Evolutionary conservation across 2,888 invertebrate genomes (phyloP), one percentile per base, ranked within the genome.

Genomic region (Papilio elwesi): DNA sequence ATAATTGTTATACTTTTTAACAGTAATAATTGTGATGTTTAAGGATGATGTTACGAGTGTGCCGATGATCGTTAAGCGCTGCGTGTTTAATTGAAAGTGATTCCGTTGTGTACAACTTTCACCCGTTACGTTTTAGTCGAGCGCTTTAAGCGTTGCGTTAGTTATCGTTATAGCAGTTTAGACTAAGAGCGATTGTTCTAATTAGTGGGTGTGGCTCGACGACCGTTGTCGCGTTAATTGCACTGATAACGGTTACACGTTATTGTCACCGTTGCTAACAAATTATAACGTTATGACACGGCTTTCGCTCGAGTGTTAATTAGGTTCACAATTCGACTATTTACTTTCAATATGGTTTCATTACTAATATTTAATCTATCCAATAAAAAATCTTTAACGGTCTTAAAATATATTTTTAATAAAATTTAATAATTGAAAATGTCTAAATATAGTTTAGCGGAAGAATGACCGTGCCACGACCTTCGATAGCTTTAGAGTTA

Each of bases 51-150:
- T 74, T 71, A 67, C 67, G 67, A 59, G 26, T 62, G 49, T 49
- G 64, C n/a, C 15, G 63, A 51, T 63, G 52, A 74, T 73, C 70
- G 68, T 76, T 73, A 74, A 77, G 73, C 63, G 57, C 26, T 75
- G 75, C 71, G 62, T 62, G 74, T 72, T 49, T 74, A 74, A 77
- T 80, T 79, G 76, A 74, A 70, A 70, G 74, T 71, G 74, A 78
- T 77, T 74, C 75, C 57, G 73, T 74, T 74, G 73, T 74, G 73
- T 75, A 73, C 74, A 74, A 78, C 77, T 78, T 79, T 79, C 79
- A 75, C 78, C 73, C 52, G 74, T 76, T 70, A 59, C 72, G 62
- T 68, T 68, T 63, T 26, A 70, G 51, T 52, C 10, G 62, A 62
- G 64, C 73, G 65, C 64, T 73, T 72, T 43, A 68, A 68, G 72